Evolutionary conservation across 2,888 invertebrate genomes (phyloP).

Genomic region (Alloplasta piceator): DNA sequence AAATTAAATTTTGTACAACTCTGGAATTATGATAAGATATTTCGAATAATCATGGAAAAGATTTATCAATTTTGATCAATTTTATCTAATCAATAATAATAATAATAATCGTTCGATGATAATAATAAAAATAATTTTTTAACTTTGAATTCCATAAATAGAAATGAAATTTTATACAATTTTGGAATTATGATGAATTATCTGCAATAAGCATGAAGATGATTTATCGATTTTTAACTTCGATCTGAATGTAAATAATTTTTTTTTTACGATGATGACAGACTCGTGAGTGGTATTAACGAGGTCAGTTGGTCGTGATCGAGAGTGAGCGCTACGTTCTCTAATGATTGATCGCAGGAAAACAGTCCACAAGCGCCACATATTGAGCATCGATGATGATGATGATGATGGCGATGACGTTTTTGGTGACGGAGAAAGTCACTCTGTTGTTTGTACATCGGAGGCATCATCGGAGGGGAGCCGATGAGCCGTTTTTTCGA

Average conservation of each 20-base stretch:
- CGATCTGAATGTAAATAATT: neutral
- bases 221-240: neutral
- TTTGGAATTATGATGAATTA: neutral
- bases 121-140: neutral
- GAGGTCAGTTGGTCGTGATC: conserved; percentile 57
- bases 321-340: conserved; percentile 36
- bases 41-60: too few species aligned
- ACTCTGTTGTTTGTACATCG: conserved; percentile 7
- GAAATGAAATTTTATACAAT: neutral
- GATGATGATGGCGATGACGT: conserved; percentile 25
- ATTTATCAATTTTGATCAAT: too few species aligned
- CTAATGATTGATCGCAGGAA: conserved; percentile 57
- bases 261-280: neutral
- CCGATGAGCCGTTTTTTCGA: conserved; percentile 67
- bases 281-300: conserved; percentile 6
- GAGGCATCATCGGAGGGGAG: conserved; percentile 52
- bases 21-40: too few species aligned
- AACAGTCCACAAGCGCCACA: conserved; percentile 53
- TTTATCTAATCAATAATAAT: conserved; percentile 5
- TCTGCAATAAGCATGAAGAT: neutral
- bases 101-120: conserved; percentile 10
- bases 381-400: conserved; percentile 26
- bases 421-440: conserved; percentile 70
- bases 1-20: too few species aligned
- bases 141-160: neutral